Evolutionary conservation across 2,797 vertebrate genomes (phyloP), one percentile per base, ranked within the genome.

Genomic region (Ctenopoma multispine): DNA sequence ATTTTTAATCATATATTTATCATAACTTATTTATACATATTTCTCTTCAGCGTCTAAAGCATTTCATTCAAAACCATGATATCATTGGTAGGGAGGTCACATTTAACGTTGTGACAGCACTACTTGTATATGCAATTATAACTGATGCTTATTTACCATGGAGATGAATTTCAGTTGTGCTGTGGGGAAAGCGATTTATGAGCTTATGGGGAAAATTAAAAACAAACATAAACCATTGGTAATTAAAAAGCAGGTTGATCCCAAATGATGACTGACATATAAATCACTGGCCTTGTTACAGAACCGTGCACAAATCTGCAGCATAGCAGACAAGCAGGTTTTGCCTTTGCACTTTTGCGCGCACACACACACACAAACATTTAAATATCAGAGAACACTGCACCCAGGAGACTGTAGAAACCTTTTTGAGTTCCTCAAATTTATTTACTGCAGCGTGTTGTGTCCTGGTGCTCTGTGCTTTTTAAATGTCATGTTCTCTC

Each of bases 161-260:
- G 79, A 74, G 87, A 88, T 86, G 74, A 78, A 89, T 85, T 79
- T 60, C 50, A 84, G 69, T 49, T 57, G 62, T 41, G 76, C 79
- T 48, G 60, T 55, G 64, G 66, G 72, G 77, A 84, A 77, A 76
- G 73, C 47, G 72, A 90, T 92, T 90, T 86, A 91, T 80, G 83
- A 74, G 76, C 78, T 88, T 77, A 82, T 69, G 60, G 80, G 79
- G 79, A 83, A 87, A 91, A 92, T 89, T 82, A 84, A 84, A 89
- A 90, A 88, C 82, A 88, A 92, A 92, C 80, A 88, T 87, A 90
- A 90, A 89, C 68, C 81, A 78, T 55, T 75, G 62, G 82, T 89
- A 85, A 92, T 91, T 93, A 91, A 90, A 85, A 89, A 85, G 71
- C 81, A 82, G 74, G 84, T 87, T 85, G 72, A 87, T 87, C 86